These are phyloP conservation scores for Apamea epomidion DNA, from an alignment of 2,888 invertebrate species.

Conservation along the genomic window DNA sequence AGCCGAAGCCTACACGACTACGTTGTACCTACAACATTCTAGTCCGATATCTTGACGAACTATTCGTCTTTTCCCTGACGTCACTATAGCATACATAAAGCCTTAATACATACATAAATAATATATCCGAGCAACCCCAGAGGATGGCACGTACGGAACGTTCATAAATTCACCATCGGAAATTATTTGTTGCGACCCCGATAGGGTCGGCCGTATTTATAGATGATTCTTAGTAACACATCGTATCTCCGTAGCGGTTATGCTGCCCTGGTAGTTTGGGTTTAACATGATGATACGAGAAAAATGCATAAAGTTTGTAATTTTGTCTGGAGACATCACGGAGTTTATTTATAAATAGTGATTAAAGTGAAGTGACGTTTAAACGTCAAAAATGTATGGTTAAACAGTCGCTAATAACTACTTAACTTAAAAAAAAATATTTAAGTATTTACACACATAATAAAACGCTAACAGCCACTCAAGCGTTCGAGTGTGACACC, in stretches of 20 bases:
- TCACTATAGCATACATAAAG: constrained; percentile 19
- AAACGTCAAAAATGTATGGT: no score
- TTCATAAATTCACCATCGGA: constrained; percentile 63
- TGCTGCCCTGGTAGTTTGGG: constrained; percentile 23
- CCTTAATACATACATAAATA: constrained; percentile 52
- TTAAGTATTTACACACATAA: no score
- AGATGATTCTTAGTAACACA: constrained; percentile 31
- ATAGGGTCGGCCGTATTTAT: constrained; percentile 29
- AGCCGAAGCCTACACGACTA: constrained; percentile 8
- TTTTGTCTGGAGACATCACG: neutral
- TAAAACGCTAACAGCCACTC: no score
- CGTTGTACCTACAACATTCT: neutral
- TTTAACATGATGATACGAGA: neutral
- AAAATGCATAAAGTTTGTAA: neutral
- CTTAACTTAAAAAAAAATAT: no score
- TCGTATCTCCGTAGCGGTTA: neutral
- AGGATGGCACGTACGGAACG: constrained; percentile 48
- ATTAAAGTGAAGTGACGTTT: no score
- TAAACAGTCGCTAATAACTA: no score
- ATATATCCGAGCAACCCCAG: constrained; percentile 43
- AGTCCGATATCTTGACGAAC: constrained; percentile 28
- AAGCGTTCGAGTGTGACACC: no score
- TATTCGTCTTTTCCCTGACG: constrained; percentile 21
- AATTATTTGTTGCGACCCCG: constrained; percentile 55
- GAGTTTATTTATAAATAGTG: no score